These are phyloP conservation scores for Platycheirus albimanus DNA, from an alignment of 2,888 invertebrate species.

Conservation along the genomic window DNA sequence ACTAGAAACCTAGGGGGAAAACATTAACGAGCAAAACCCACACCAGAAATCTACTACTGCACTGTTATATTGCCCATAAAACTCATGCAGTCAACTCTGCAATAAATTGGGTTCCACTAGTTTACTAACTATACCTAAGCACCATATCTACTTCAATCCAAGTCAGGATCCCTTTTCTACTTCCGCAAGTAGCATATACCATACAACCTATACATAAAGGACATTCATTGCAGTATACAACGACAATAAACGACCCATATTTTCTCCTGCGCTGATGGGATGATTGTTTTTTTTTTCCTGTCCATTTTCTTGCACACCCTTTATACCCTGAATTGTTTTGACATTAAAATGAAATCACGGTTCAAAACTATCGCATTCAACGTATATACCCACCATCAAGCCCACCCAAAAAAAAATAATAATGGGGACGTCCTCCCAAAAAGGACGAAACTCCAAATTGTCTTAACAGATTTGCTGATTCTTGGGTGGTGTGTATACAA, in stretches of 20 bases:
- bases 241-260: constrained; percentile 67
- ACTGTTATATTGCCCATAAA: constrained; percentile 65
- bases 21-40: too few relatives aligned
- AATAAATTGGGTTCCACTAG: constrained; percentile 67
- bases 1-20: too few relatives aligned
- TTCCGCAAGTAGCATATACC: constrained; percentile 2
- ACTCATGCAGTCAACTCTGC: constrained; percentile 72
- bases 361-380: constrained; percentile 39
- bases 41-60: constrained; percentile 58
- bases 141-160: constrained; percentile 45
- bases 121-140: constrained; percentile 62
- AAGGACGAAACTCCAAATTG: too few relatives aligned
- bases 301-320: constrained; percentile 1
- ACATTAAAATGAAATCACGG: constrained; percentile 71
- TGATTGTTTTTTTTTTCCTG: constrained; percentile 28
- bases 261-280: constrained; percentile 3
- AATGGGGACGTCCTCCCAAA: too few relatives aligned
- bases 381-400: background rate
- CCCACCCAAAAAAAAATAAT: too few relatives aligned
- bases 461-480: background rate
- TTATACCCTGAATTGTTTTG: constrained; percentile 56
- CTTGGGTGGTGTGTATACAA: constrained; percentile 31
- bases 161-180: background rate
- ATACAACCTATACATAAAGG: constrained; percentile 51
- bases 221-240: constrained; percentile 72